Percentiles rank a stretch among this genome's conserved stretches.
phyloP scores from a whole-genome alignment of 2,888 invertebrate species.

The Nephrotoma flavescens region DNA sequence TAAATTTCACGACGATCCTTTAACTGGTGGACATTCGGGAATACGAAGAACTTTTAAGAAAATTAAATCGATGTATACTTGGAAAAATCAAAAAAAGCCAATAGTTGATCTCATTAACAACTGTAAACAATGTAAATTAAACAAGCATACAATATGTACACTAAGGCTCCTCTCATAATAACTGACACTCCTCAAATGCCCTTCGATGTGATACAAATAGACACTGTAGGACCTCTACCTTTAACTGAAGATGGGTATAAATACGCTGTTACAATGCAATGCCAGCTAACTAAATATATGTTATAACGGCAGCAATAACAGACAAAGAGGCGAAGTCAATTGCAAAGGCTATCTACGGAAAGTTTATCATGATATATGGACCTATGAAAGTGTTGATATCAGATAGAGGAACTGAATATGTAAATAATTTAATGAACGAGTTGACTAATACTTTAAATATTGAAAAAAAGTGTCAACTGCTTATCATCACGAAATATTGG shows the following conservation, averaged over 20 bases:
- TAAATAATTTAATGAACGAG: neutral
- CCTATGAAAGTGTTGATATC: slow-evolving; percentile 1
- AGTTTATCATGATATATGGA: slow-evolving; percentile 14
- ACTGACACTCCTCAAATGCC: neutral
- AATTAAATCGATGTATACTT: neutral
- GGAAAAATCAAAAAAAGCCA: neutral
- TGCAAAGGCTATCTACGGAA: slow-evolving; percentile 8
- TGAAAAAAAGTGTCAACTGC: neutral
- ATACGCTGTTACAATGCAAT: slow-evolving; percentile 10
- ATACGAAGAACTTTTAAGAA: slow-evolving; percentile 2
- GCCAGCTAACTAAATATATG: slow-evolving; percentile 14
- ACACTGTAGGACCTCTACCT: neutral
- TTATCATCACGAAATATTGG: too few relatives aligned
- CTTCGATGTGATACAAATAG: neutral
- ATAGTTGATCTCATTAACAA: neutral
- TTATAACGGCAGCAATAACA: slow-evolving; percentile 13
- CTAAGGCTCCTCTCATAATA: neutral
- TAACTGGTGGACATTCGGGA: neutral
- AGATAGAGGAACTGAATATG: neutral
- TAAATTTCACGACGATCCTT: neutral
- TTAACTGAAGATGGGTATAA: neutral
- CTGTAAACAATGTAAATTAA: neutral
- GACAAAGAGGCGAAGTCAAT: neutral
- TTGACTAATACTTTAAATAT: neutral
- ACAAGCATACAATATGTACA: neutral